Base-by-base conservation (phyloP, 1,140 invertebrate species). In the Drosophila pallidifrons region DNA sequence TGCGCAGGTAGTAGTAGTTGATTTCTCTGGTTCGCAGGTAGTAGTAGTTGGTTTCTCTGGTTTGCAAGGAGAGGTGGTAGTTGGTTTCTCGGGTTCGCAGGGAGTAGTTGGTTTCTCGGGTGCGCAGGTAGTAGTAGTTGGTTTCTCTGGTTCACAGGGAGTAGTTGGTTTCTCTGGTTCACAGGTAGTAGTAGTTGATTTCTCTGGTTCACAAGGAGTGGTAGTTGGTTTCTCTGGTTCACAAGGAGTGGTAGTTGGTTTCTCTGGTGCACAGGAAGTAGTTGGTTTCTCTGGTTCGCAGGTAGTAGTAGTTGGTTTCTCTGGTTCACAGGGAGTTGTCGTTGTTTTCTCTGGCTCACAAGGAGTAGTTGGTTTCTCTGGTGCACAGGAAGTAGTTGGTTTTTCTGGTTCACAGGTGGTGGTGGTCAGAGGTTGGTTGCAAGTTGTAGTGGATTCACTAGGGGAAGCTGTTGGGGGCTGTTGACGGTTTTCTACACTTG, bases 401-500 rank as follows among this genome's bases (percentile, higher is more conserved):
- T 13, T 30, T 5, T 52, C 10, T 5, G 55, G 16, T 6, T 16
- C n/a, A 10, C 25, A 16, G 0, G 61, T n/a, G 15, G 59, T 61
- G 3, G 45, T 61, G 0, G 75, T 49, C 1, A 38, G n/a, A 0
- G 70, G 59, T 1, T 49, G 10, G 7, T 8, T 11, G 7, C 25
- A 58, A n/a, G 46, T 60, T 20, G 77, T 79, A 3, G 65, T 75
- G 35, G 38, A 16, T 7, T 13, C n/a, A 10, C 75, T 68, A 5
- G 75, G 45, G 5, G 75, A 16, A 28, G 20, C 8, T 6, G 43
- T 16, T 8, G 63, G 80, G 5, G 46, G 55, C 20, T 32, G 3
- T 25, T 0, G 20, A 4, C 20, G n/a, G 43, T 3, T 6, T 6
- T 35, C 11, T 11, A 47, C 25, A 6, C n/a, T 38, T 1, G 51